Evolutionary conservation across 1,140 invertebrate genomes (phyloP), one percentile per base, ranked within the genome.

Genomic region (Aleiodes sp.): DNA sequence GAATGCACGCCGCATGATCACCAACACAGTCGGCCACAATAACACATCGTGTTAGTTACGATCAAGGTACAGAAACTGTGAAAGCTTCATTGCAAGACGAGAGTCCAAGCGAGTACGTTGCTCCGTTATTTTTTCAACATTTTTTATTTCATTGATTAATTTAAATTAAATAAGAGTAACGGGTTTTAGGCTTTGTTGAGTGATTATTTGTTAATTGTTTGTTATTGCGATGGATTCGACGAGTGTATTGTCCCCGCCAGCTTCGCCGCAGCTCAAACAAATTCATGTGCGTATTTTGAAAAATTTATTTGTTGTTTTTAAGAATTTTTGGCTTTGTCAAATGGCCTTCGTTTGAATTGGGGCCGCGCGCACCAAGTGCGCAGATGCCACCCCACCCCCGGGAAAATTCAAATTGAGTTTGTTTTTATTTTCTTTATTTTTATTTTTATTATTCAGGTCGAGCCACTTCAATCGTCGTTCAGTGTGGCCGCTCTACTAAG

Each of bases 231-330:
- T 26, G 12, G 1, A 31, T 29, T 29, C 4, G 14, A 10, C 16
- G 7, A 52, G 6, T 59, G 10, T 59, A 66, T 84, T 88, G 59
- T 90, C 89, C 64, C 89, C 89, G 64, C 89, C 89, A 56, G 87
- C 87, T 69, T 89, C 88, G 69, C 89, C 89, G 66, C 88, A 88
- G 65, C 74, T 89, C 16, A 87, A 79, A 66, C 80, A 84, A 69
- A 75, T 86, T 78, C 81, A 86, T 70, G 88, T 89, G 87, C 89
- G 88, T 85, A 76, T 79, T 57, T 26, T 64, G 24, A 43, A 61
- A 1, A 24, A 39, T 16, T 37, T 39, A 14, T 39, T 39, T 31
- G 16, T 6, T 41, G 28, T 41, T 41, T 62, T 39, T 0, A 39
- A 26, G 37, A 39, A n/a, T n/a, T 37, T 62, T 14, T 3, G 31